Evolutionary conservation across 2,113 vertebrate species (phyloP), one percentile per base, ranked within the genome.

Genomic region (Pseudorectes ferrugineus): DNA sequence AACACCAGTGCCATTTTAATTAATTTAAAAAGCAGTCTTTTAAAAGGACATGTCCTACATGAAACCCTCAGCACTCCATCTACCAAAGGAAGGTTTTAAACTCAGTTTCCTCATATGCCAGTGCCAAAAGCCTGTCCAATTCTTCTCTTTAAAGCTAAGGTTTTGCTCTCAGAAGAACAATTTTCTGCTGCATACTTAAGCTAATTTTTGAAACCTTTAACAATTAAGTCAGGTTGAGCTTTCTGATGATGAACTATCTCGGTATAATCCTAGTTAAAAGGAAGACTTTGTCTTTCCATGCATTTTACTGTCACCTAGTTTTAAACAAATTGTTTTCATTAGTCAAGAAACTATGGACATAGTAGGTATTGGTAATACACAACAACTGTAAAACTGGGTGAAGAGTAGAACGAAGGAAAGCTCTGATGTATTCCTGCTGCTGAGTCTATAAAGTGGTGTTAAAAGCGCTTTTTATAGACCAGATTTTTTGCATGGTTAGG

Each of bases 191-290:
- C 73, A 73, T 54, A 93, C 16, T 80, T 59, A 35, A 87, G 49
- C 42, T 90, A 68, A 70, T 89, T 94, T 97, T 96, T 95, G 78
- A 96, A 80, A 89, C 29, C 70, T 35, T 0, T 25, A 95, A 86
- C 59, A 89, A 95, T 92, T 93, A 96, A 87, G 26, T 77, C 5
- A 2, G 33, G 35, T 58, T 93, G 52, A 95, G 59, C n/a, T 88
- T 59, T 76, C 73, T 82, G 72, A 85, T 65, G 63, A 38, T 57
- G 80, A 66, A 93, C 72, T 71, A 85, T 61, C 59, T 93, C 80
- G 28, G 62, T 91, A 88, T 17, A 79, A 48, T 46, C 57, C 61
- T 61, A 74, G 45, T 79, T 78, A 91, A 87, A 83, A 95, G 84
- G 46, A 94, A 89, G 88, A 81, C 85, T 89, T 80, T 51, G 74